These are phyloP conservation scores for Eilema depressum DNA, from an alignment of 2,888 invertebrate species.

Conservation along the genomic window DNA sequence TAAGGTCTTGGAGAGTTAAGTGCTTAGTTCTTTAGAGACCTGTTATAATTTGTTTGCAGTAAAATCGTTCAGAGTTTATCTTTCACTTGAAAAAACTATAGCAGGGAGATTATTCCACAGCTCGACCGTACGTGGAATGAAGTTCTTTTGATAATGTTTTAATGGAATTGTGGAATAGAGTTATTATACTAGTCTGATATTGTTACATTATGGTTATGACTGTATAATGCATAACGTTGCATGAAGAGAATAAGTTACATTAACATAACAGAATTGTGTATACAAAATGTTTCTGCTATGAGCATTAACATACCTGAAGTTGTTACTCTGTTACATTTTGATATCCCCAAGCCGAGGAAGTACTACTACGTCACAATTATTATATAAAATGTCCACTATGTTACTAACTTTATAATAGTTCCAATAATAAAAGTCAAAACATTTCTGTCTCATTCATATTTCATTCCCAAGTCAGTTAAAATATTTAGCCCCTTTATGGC, in stretches of 20 bases:
- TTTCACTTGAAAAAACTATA: neutral
- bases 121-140: too few species aligned
- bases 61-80: neutral
- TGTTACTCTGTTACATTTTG: neutral
- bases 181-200: neutral
- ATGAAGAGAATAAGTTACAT: neutral
- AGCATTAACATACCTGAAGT: neutral
- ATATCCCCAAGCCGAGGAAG: neutral
- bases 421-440: neutral
- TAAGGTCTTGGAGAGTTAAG: neutral
- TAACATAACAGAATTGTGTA: neutral
- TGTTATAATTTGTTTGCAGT: neutral
- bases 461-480: conserved; percentile 21
- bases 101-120: too few species aligned
- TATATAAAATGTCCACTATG: neutral
- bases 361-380: neutral
- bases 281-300: neutral
- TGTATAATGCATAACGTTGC: neutral
- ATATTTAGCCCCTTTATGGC: conserved; percentile 33
- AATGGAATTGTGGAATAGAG: neutral
- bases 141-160: too few species aligned
- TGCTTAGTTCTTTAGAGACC: neutral
- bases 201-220: neutral
- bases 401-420: neutral
- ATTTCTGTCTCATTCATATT: conserved; percentile 19